These are phyloP conservation scores for Apteryx mantelli DNA, from an alignment of 2,113 vertebrate species.

Conservation along the genomic window DNA sequence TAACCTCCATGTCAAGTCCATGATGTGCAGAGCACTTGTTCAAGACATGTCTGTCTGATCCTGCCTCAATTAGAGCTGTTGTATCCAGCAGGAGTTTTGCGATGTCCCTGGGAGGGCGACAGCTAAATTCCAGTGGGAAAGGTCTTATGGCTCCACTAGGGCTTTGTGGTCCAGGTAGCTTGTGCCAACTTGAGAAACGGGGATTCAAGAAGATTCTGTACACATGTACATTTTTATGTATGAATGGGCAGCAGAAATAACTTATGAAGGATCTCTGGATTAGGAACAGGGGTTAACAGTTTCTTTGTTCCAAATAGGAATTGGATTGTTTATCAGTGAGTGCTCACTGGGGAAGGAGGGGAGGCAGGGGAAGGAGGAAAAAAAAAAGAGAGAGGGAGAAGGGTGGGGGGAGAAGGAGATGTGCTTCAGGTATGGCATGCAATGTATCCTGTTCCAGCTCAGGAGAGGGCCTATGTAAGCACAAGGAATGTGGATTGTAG, in stretches of 20 bases:
- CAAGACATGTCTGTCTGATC: neutral
- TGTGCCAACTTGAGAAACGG: neutral
- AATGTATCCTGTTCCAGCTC: neutral
- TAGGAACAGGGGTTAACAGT: neutral
- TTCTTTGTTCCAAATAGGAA: neutral
- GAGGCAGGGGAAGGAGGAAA: fast-evolving
- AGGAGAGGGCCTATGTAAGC: neutral
- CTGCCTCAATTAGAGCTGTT: neutral
- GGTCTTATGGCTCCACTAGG: neutral
- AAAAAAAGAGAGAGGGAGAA: neutral
- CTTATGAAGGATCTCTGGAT: neutral
- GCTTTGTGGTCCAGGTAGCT: neutral
- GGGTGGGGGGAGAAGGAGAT: fast-evolving
- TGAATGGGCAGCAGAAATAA: neutral
- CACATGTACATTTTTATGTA: neutral
- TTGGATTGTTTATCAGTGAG: neutral
- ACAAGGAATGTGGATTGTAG: neutral
- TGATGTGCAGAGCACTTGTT: neutral
- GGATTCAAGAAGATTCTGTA: neutral
- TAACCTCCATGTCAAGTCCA: neutral
- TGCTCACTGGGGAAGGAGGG: neutral
- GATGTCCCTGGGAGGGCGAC: neutral
- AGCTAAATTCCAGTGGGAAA: neutral
- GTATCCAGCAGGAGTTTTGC: neutral
- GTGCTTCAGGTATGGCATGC: neutral